A percentile compares a stretch with the other conserved stretches of the same genome.
phyloP scores from a whole-genome alignment of 2,113 vertebrate genomes.

The Ictidomys tridecemlineatus region DNA sequence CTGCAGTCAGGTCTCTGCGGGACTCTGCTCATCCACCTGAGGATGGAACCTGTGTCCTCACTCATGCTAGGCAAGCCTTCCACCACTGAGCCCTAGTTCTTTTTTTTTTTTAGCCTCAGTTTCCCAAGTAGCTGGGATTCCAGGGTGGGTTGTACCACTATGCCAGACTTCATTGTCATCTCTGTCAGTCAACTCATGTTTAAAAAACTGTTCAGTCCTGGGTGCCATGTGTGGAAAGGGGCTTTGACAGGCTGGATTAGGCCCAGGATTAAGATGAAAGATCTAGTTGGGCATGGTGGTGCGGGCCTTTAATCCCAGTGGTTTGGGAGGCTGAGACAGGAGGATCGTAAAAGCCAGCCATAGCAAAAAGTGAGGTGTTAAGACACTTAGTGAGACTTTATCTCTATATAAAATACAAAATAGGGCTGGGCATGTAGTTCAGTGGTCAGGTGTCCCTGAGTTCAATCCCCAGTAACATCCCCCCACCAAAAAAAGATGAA shows the following conservation, averaged over 20 bases:
- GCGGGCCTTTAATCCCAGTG: too few species aligned
- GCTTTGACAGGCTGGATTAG: background rate
- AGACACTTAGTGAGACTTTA: too few species aligned
- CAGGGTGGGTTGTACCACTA: background rate
- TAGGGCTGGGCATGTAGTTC: too few species aligned
- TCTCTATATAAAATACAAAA: too few species aligned
- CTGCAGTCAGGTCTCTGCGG: background rate
- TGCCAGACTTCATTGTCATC: background rate
- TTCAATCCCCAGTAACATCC: too few species aligned
- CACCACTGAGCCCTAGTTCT: background rate
- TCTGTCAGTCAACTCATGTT: background rate
- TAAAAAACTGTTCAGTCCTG: background rate
- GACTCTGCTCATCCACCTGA: background rate
- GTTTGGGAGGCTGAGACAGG: too few species aligned
- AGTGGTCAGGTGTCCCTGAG: too few species aligned
- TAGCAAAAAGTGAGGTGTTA: too few species aligned
- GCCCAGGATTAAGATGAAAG: background rate
- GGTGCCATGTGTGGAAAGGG: background rate
- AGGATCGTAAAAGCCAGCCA: too few species aligned
- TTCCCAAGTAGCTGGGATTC: background rate
- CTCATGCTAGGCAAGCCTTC: background rate
- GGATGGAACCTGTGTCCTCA: background rate
- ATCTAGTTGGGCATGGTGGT: too few species aligned
- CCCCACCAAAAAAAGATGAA: background rate
- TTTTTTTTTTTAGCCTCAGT: background rate